Evolutionary conservation across 2,113 vertebrate species (phyloP), one percentile per base, ranked within the genome.

Genomic region (Campylomormyrus tamandua): DNA sequence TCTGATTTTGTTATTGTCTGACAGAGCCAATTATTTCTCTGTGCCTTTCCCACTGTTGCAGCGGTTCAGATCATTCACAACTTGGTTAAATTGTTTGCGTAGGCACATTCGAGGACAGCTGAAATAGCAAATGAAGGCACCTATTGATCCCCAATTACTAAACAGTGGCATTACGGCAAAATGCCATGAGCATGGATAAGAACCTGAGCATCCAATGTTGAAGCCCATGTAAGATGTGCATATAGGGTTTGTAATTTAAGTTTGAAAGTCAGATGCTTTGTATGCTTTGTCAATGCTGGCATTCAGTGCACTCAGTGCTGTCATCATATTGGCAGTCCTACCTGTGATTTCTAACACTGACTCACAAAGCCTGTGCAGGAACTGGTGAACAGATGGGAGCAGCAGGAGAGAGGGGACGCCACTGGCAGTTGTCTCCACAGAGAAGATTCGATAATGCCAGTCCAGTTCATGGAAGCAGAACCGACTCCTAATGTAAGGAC

Each of bases 291-390:
- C 48, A n/a, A 21, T 35, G 27, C 87, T 42, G 52, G 52, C 52
- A 42, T 58, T 58, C 27, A 35, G 21, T 2, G 21, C 35, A n/a
- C 35, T 88, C 50, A 42, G 52, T 58, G 53, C 27, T 56, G 87
- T 42, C 87, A 62, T 17, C 2, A 11, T 88, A 24, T 66, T 58
- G 87, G 52, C 53, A 88, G 35, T 5, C 5, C 46, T 52, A 87
- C 87, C 87, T 88, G 53, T 42, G 52, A 88, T 88, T 88, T 88
- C 85, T 87, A 87, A 87, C 85, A 87, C 85, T 87, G 85, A 87
- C 85, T 87, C 85, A 87, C 85, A 53, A 50, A 35, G 85, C n/a
- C 49, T 87, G 85, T 53, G 56, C 19, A 88, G 87, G 87, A 88
- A 24, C 87, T 88, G 87, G 31, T 31, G 53, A 62, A 46, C 87